Percentiles rank a stretch among this genome's conserved stretches.
These are phyloP conservation scores for Turritopsis rubra DNA, from an alignment of 30 jellyfish, hydroid and myxozoan genomes.

Conservation along the genomic window DNA sequence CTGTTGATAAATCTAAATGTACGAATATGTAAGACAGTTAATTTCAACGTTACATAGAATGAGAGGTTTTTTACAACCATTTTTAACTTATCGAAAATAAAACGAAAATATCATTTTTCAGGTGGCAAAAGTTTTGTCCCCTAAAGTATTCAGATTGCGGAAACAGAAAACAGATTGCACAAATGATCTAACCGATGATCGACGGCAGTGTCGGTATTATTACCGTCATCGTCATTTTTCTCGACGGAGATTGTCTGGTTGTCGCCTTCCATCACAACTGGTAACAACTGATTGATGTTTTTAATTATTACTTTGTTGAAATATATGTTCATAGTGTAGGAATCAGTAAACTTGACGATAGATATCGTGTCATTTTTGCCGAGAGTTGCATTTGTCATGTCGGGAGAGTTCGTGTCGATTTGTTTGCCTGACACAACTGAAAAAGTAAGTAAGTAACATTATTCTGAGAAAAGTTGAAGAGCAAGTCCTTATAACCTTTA, in stretches of 20 bases:
- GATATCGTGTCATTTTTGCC: not conserved
- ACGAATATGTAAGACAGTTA: not conserved
- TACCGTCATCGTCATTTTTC: not conserved
- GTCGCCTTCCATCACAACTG: not conserved
- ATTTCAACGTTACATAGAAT: too few species aligned
- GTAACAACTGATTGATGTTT: not conserved
- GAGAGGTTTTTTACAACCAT: too few species aligned
- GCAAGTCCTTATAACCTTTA: too few species aligned
- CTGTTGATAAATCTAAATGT: conserved; percentile 5
- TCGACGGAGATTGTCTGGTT: not conserved
- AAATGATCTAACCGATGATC: not conserved
- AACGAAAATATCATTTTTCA: too few species aligned
- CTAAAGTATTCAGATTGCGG: too few species aligned
- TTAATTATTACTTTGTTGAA: not conserved
- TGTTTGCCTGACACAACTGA: not conserved
- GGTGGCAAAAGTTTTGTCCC: too few species aligned
- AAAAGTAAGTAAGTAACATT: too few species aligned
- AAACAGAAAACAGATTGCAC: not conserved
- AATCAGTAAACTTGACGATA: not conserved
- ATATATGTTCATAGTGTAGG: not conserved
- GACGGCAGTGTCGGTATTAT: not conserved
- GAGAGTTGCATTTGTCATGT: not conserved
- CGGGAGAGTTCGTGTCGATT: not conserved
- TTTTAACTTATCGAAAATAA: too few species aligned
- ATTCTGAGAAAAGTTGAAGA: too few species aligned